phyloP scores from a whole-genome alignment of 2,797 vertebrate species.

The Sphaeramia orbicularis region DNA sequence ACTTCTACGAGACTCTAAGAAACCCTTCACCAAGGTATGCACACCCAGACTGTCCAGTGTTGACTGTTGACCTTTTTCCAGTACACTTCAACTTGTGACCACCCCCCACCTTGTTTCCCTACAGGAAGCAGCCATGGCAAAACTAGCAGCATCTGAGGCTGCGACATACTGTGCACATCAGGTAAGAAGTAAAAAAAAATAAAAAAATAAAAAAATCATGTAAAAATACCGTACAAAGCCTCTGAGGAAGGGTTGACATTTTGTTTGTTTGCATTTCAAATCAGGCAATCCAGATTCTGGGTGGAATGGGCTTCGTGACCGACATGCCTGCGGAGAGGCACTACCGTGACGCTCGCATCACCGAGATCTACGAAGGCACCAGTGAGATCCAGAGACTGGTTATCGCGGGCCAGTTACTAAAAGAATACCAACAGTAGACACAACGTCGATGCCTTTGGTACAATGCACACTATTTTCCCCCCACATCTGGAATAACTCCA shows the following conservation, averaged over 20 bases:
- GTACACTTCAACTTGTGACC: no score
- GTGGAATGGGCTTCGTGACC: constrained; percentile 96
- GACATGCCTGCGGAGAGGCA: constrained; percentile 98
- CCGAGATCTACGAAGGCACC: constrained; percentile 98
- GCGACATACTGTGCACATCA: constrained; percentile 94
- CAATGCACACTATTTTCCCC: constrained; percentile 1
- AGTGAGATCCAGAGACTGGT: constrained; percentile 98
- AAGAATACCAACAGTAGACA: constrained; percentile 88
- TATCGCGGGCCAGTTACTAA: constrained; percentile 91
- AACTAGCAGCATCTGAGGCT: constrained; percentile 95
- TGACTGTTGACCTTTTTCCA: accelerated
- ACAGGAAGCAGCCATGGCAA: constrained; percentile 98
- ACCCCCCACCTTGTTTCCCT: not conserved
- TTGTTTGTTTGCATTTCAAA: constrained; percentile 41
- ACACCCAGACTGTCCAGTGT: no score
- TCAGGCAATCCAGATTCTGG: constrained; percentile 94
- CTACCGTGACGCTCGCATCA: constrained; percentile 96
- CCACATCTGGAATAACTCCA: constrained; percentile 1
- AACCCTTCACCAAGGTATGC: constrained; percentile 91
- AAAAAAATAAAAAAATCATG: no score
- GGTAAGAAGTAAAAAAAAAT: constrained; percentile 78
- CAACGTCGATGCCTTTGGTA: accelerated
- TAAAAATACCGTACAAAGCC: not conserved
- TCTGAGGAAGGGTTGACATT: accelerated
- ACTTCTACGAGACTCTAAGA: constrained; percentile 89